These are phyloP conservation scores for Gavia stellata DNA, from an alignment of 2,113 vertebrate genomes.

Conservation along the genomic window DNA sequence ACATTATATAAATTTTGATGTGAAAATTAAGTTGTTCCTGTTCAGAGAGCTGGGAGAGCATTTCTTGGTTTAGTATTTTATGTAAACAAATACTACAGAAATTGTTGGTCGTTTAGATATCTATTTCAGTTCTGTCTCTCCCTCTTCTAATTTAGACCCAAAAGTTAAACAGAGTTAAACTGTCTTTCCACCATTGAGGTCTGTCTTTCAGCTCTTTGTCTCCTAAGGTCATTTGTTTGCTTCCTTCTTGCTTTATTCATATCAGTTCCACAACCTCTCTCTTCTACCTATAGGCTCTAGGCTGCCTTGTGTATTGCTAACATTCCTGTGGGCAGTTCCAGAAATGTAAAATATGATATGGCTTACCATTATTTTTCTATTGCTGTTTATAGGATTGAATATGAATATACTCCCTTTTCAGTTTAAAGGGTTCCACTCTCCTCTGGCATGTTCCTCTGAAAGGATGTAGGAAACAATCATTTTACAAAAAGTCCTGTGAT, in stretches of 20 bases:
- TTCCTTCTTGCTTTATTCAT: not conserved
- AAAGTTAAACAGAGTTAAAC: not conserved
- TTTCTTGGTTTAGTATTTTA: not conserved
- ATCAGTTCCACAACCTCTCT: not conserved
- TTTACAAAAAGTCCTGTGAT: not conserved
- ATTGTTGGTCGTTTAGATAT: not conserved
- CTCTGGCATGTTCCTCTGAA: not conserved
- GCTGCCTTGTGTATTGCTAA: not conserved
- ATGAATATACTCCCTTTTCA: not conserved
- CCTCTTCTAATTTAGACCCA: not conserved
- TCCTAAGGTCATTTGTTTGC: not conserved
- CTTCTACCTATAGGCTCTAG: not conserved
- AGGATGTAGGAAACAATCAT: not conserved
- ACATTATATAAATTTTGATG: not conserved
- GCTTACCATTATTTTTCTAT: not conserved
- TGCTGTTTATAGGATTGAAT: not conserved
- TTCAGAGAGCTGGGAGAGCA: not conserved
- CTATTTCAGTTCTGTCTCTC: not conserved
- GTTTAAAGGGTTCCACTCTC: not conserved
- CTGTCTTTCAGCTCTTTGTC: not conserved
- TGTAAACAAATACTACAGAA: not conserved
- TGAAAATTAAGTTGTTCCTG: not conserved
- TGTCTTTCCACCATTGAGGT: not conserved
- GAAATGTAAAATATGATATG: not conserved
- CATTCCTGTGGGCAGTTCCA: not conserved